Percentiles rank a stretch among this genome's conserved stretches.
These are phyloP conservation scores for Leptestheria dahalacensis DNA, from an alignment of 1,140 invertebrate genomes.

Conservation along the genomic window DNA sequence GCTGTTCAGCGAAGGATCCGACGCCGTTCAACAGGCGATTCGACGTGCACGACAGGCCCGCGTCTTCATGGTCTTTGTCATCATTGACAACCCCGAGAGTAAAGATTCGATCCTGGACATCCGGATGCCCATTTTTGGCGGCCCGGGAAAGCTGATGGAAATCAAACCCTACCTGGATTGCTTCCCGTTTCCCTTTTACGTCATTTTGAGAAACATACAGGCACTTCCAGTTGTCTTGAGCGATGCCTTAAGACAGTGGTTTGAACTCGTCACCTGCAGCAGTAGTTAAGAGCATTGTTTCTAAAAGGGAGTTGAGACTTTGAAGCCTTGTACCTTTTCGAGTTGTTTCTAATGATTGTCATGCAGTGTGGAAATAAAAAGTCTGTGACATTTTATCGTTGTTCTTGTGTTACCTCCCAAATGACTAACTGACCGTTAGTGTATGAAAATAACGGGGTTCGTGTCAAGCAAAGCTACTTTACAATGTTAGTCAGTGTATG, in stretches of 20 bases:
- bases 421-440: no score
- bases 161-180: slow-evolving; percentile 73
- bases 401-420: no score
- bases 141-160: slow-evolving; percentile 40
- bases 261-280: slow-evolving; percentile 65
- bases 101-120: slow-evolving; percentile 91
- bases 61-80: slow-evolving; percentile 88
- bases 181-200: slow-evolving; percentile 98
- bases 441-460: no score
- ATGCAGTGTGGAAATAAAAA: no score
- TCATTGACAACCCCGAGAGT: slow-evolving; percentile 82
- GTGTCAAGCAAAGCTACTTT: no score
- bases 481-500: no score
- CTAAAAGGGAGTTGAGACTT: background rate
- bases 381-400: no score
- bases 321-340: no score
- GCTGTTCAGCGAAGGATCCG: slow-evolving; percentile 74
- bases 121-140: slow-evolving; percentile 49
- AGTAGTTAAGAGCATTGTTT: background rate
- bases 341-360: no score
- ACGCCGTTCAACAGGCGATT: slow-evolving; percentile 58
- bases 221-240: slow-evolving; percentile 75
- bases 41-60: slow-evolving; percentile 57
- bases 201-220: slow-evolving; percentile 77
- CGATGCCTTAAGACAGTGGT: slow-evolving; percentile 95